Conservation (phyloP, 2,888 invertebrate genomes). For the Callyntrura sp. region DNA sequence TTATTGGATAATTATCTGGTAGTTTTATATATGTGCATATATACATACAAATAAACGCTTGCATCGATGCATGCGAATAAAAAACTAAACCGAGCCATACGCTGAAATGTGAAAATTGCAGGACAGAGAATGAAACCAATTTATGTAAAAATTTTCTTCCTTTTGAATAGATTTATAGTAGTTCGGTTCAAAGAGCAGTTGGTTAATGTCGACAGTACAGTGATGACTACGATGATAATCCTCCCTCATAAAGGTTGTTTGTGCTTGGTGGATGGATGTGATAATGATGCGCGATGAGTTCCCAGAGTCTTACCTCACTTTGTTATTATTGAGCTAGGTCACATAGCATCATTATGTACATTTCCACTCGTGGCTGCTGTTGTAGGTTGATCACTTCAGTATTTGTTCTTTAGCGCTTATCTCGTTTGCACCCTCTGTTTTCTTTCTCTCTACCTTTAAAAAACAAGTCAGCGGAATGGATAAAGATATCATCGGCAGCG, state of each 20-base stretch:
- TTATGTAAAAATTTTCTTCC: not conserved
- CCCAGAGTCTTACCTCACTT: constrained; percentile 14
- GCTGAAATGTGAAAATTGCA: constrained; percentile 7
- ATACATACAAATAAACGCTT: not conserved
- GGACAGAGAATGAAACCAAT: not conserved
- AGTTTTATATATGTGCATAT: no score
- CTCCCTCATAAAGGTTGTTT: not conserved
- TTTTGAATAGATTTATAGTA: not conserved
- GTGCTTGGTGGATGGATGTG: constrained; percentile 1
- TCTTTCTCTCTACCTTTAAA: not conserved
- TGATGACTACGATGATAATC: not conserved
- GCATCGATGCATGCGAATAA: not conserved
- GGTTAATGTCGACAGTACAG: not conserved
- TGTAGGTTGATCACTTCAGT: not conserved
- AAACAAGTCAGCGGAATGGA: not conserved
- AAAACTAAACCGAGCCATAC: not conserved
- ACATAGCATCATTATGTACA: not conserved
- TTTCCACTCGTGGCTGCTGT: not conserved
- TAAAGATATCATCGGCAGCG: not conserved
- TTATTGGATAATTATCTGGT: not conserved
- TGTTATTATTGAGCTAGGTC: constrained; percentile 25
- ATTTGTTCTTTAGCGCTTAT: not conserved
- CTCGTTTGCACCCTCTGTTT: not conserved
- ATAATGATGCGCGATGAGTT: constrained; percentile 17
- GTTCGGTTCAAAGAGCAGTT: constrained; percentile 14